phyloP scores from a whole-genome alignment of 37 sponge, comb jelly and placozoan species.

The Diacarnus erythraeanus region DNA sequence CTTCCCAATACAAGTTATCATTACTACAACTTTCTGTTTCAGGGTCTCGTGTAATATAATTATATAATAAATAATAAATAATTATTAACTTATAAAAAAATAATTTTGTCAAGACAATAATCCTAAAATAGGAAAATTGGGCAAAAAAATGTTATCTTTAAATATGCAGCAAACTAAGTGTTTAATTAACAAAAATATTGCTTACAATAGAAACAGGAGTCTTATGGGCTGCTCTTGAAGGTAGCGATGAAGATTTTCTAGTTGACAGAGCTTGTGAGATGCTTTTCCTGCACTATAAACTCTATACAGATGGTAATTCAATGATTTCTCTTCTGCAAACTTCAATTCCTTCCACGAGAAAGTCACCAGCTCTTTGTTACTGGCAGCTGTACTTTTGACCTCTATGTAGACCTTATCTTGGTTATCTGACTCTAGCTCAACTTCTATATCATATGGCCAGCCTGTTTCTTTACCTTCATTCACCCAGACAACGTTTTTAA shows the following conservation, averaged over 20 bases:
- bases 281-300: constrained; percentile 46
- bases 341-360: constrained; percentile 47
- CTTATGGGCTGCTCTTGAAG: neutral
- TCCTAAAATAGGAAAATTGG: no score
- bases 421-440: constrained; percentile 7
- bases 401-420: constrained; percentile 22
- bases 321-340: constrained; percentile 14
- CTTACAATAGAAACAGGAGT: constrained; percentile 5
- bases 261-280: neutral
- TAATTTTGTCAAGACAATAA: no score
- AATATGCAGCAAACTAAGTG: no score
- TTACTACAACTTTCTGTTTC: no score
- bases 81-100: no score
- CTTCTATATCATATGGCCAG: constrained; percentile 49
- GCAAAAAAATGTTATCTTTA: no score
- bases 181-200: neutral
- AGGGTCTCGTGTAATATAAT: no score
- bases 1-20: no score
- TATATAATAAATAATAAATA: no score
- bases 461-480: constrained; percentile 35
- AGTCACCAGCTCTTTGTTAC: constrained; percentile 9
- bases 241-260: constrained; percentile 16
- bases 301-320: constrained; percentile 32
- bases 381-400: constrained; percentile 49
- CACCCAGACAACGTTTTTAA: constrained; percentile 27